Conservation (phyloP, 2,113 vertebrate genomes). For the Phycodurus eques region DNA sequence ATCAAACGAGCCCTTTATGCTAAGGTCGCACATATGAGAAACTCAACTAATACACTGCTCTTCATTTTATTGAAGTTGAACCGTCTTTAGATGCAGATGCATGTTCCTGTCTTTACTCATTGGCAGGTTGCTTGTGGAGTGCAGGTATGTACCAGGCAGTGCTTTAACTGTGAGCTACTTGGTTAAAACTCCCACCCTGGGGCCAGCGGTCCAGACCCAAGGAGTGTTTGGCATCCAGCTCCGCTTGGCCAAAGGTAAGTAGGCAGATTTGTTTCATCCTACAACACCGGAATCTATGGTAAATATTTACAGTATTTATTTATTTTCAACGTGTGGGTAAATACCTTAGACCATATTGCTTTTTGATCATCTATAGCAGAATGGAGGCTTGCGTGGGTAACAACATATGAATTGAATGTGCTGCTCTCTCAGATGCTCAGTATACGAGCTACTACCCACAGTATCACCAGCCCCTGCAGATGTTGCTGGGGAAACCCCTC, state of each 20-base stretch:
- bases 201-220: conserved; percentile 60
- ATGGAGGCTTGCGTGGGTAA: not conserved
- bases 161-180: conserved; percentile 66
- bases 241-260: conserved; percentile 71
- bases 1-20: not conserved
- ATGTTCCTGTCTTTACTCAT: not conserved
- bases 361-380: conserved; percentile 2
- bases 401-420: conserved; percentile 7
- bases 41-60: not conserved
- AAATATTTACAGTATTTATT: not conserved
- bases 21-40: too few species aligned
- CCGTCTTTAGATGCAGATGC: not conserved
- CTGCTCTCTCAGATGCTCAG: conserved; percentile 49
- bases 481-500: conserved; percentile 71
- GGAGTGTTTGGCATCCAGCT: conserved; percentile 75
- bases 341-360: not conserved
- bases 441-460: conserved; percentile 72
- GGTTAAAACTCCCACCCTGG: conserved; percentile 69
- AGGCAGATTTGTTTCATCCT: not conserved
- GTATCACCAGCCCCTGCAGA: conserved; percentile 72
- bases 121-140: conserved; percentile 73
- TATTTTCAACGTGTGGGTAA: not conserved
- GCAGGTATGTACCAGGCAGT: conserved; percentile 59
- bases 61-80: not conserved
- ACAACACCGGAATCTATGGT: not conserved